A percentile compares a stretch with the other conserved stretches of the same genome.
Evolutionary conservation across 2,888 invertebrate genomes (phyloP).

Genomic region (Cremastobaeus sp.): DNA sequence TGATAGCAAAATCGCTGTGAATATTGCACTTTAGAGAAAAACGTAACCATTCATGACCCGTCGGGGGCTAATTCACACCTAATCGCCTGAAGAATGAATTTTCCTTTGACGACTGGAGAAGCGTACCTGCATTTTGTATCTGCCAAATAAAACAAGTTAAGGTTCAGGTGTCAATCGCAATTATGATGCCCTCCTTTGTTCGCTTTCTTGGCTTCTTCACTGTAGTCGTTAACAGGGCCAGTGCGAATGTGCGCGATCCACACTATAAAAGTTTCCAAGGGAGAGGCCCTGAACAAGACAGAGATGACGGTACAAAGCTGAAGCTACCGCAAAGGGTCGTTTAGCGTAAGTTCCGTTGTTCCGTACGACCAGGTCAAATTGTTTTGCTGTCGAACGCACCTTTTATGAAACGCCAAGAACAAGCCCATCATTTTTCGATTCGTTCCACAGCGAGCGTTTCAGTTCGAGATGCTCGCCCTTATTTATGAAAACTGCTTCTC

Average conservation of each 20-base stretch:
- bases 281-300: slow-evolving; percentile 25
- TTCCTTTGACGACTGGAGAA: slow-evolving; percentile 21
- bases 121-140: slow-evolving; percentile 32
- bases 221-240: slow-evolving; percentile 47
- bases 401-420: slow-evolving; percentile 38
- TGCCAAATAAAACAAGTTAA: slow-evolving; percentile 40
- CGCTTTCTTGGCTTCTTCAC: slow-evolving; percentile 53
- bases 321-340: slow-evolving; percentile 54
- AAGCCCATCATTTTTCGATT: slow-evolving; percentile 34
- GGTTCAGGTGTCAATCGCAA: slow-evolving; percentile 58
- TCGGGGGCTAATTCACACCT: slow-evolving; percentile 18
- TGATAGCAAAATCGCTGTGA: too few relatives aligned
- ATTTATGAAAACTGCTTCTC: background rate
- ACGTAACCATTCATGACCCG: too few relatives aligned
- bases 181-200: slow-evolving; percentile 57
- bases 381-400: slow-evolving; percentile 59
- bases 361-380: slow-evolving; percentile 55
- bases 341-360: slow-evolving; percentile 46
- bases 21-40: too few relatives aligned
- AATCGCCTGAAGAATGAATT: slow-evolving; percentile 30
- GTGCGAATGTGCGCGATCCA: slow-evolving; percentile 41
- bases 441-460: slow-evolving; percentile 12
- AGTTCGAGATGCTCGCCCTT: slow-evolving; percentile 11
- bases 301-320: slow-evolving; percentile 26
- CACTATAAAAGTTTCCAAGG: slow-evolving; percentile 37